Evolutionary conservation across 2,113 vertebrate genomes (phyloP), one percentile per base, ranked within the genome.

Genomic region (Taxidea taxus): DNA sequence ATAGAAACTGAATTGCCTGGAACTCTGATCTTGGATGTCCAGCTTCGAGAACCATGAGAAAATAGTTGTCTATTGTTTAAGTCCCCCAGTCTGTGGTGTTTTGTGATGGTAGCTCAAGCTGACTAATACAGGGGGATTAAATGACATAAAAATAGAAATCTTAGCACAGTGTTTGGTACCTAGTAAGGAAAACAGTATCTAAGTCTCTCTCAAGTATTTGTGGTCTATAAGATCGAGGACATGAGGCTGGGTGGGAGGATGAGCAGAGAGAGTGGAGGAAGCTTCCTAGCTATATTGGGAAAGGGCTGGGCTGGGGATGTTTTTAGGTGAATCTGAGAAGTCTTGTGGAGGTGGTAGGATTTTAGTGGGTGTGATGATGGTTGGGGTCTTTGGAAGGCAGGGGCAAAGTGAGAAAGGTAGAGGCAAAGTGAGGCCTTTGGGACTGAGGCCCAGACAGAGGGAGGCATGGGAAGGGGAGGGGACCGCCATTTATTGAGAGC

Each of bases 261-360:
- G n/a, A 2, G n/a, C 11, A 49, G 29, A 8, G 21, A 68, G 34
- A 29, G 29, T n/a, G 3, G 3, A 68, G n/a, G 56, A 82, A 3
- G 2, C 4, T 42, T 31, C 31, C 1, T 5, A 0, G 20, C 87
- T 25, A 6, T 8, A 10, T 1, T 20, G 51, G 14, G 72, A 34
- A 75, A 74, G 72, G n/a, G 10, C 44, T 20, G 72, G 51, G 10
- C 51, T 20, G 4, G 66, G 62, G 42, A 39, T 37, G n/a, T 74
- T 87, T 86, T 42, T 16, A 39, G 39, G 13, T 12, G 42, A 58
- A 25, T 60, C 58, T 39, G 51, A 47, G 80, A 74, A 68, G 51
- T 34, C 31, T 88, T 64, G 34, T 77, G 60, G 90, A 51, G 68
- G 68, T 68, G 90, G 77, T 34, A 54, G 51, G 54, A 34, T 18